A percentile compares a stretch with the other conserved stretches of the same genome.
These are phyloP conservation scores for Alloplasta piceator DNA, from an alignment of 2,888 invertebrate species.

Conservation along the genomic window DNA sequence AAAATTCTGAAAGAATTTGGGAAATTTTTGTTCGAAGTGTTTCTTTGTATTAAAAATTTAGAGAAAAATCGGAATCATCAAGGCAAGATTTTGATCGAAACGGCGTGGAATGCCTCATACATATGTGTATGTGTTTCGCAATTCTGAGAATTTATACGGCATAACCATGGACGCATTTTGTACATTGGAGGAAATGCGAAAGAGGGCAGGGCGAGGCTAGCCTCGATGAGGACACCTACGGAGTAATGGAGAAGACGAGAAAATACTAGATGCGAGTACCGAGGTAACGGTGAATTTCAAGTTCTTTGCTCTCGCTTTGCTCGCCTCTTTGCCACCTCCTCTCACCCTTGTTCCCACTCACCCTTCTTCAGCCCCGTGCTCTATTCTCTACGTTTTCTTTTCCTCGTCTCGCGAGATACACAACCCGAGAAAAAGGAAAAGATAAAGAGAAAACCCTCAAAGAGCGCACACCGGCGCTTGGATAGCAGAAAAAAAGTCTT, in stretches of 20 bases:
- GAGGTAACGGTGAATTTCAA: slow-evolving; percentile 65
- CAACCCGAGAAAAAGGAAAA: slow-evolving; percentile 9
- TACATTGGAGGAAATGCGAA: slow-evolving; percentile 63
- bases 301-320: slow-evolving; percentile 57
- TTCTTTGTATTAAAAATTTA: too few relatives aligned
- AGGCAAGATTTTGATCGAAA: too few relatives aligned
- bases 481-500: slow-evolving; percentile 58
- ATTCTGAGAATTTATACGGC: slow-evolving; percentile 39
- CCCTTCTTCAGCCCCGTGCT: slow-evolving; percentile 2
- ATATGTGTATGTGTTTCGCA: slow-evolving; percentile 17
- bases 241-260: slow-evolving; percentile 62
- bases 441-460: slow-evolving; percentile 44
- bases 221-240: slow-evolving; percentile 36
- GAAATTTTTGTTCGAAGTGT: too few relatives aligned
- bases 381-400: slow-evolving; percentile 36
- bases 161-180: slow-evolving; percentile 47
- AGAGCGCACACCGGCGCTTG: slow-evolving; percentile 48
- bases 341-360: neutral
- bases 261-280: slow-evolving; percentile 47
- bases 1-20: too few relatives aligned
- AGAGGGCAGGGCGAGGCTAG: slow-evolving; percentile 59
- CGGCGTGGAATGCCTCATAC: neutral
- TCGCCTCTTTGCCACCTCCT: slow-evolving; percentile 37
- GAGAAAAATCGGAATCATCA: too few relatives aligned
- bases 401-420: slow-evolving; percentile 55